Evolutionary conservation across 2,888 invertebrate species (phyloP), one percentile per base, ranked within the genome.

Genomic region (Tenthredo mesomela): DNA sequence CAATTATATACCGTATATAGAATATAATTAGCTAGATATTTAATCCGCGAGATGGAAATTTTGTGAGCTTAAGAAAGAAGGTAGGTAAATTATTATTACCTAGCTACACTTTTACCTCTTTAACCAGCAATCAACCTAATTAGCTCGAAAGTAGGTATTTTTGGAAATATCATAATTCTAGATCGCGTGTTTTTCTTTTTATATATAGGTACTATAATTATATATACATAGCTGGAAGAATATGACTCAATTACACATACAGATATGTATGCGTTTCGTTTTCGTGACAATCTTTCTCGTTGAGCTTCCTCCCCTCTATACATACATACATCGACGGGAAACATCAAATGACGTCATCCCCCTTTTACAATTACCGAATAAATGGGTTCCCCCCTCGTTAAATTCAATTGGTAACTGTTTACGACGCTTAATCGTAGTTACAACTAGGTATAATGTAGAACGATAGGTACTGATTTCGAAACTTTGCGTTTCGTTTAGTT

Each of bases 301-400:
- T 10, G 25, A 12, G 33, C 40, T 43, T 58, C 18, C 33, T n/a
- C 43, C 75, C 25, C 43, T 47, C 15, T 37, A 29, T 37, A 29
- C 29, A 29, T 29, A 18, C 5, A 6, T 10, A 58, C 21, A 61
- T 65, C 29, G 65, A 82, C 65, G 82, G 82, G 82, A 82, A 65
- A 82, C 78, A 78, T 21, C 6, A 77, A 33, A 33, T 65, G 82
- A 82, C 82, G 82, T 82, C 82, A 65, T 18, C 82, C 61, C 65
- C 82, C 61, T 25, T 21, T 43, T 10, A n/a, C 82, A 82, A 82
- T 82, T 65, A 82, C 65, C 65, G 65, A 65, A 82, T 82, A 65
- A 82, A 21, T 33, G 18, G 25, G 78, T 43, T 9, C 25, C 29
- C 25, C 67, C 29, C 18, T 21, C 0, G 70, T 21, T 37, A 9